Base-by-base conservation (phyloP, 2,888 invertebrate species). In the Drosophila meridiana region DNA sequence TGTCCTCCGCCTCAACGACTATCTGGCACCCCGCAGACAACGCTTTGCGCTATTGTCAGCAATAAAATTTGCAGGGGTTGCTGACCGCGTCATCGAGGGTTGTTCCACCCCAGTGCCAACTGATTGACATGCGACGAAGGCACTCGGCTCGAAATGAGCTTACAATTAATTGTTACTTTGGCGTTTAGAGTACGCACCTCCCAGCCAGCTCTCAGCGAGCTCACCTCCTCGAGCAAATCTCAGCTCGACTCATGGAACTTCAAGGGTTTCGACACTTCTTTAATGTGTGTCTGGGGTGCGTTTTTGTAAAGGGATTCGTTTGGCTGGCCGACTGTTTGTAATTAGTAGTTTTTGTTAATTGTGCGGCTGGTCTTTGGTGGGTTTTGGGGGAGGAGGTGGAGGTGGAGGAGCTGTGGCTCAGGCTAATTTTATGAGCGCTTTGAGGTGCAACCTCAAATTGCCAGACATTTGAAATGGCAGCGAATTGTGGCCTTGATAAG, bases 91-190 rank as follows among this genome's bases (percentile, higher is more conserved):
- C 53, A 32, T 11, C 43, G 32, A 28, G 63, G 73, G 68, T 69
- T 59, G 75, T 43, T 76, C 30, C 30, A 42, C 42, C 32, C 69
- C 53, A 28, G 28, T 56, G 66, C 61, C 63, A 61, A 53, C 65
- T 87, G 85, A 82, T 87, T 84, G 87, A 87, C 83, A 87, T 81
- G 79, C 87, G 87, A 84, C 69, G 75, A 78, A 64, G 70, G 47
- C 65, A 48, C 59, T 57, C 69, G 73, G 72, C 69, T 67, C 66
- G 58, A 73, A 89, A 81, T 85, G 76, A 87, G 88, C 85, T 85
- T 75, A 82, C 90, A 90, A 86, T 90, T 86, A 88, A 86, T 90
- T 86, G 90, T 84, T 75, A 72, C 72, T 72, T 69, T 73, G 59
- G 57, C 68, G 47, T 58, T 73, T 81, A 50, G 36, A 77, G 70